Percentiles rank a stretch among this genome's conserved stretches.
phyloP scores from a whole-genome alignment of 2,797 vertebrate genomes.

The Hippocampus kuda region DNA sequence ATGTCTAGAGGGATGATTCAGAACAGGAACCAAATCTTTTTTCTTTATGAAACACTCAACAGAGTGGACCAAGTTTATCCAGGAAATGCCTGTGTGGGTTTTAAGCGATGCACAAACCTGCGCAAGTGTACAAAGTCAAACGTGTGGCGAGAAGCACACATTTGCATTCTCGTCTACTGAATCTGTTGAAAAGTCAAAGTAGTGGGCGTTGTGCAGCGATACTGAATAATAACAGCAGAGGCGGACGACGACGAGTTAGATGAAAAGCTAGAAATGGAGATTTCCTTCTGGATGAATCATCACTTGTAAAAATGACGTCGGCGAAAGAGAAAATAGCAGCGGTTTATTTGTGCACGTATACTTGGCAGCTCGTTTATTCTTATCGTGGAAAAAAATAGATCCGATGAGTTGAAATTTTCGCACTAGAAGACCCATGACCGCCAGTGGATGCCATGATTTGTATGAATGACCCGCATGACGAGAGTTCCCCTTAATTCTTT shows the following conservation, averaged over 20 bases:
- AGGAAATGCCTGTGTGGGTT: conserved; percentile 34
- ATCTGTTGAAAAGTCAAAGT: conserved; percentile 22
- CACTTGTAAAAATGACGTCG: conserved; percentile 1
- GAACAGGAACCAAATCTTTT: background rate
- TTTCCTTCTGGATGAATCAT: conserved; percentile 24
- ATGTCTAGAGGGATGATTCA: background rate
- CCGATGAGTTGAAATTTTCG: conserved; percentile 20
- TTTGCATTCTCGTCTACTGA: background rate
- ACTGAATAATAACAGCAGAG: conserved; percentile 11
- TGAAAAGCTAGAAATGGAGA: conserved; percentile 26
- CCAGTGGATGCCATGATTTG: too few relatives aligned
- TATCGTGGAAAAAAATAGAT: conserved; percentile 30
- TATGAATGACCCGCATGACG: too few relatives aligned
- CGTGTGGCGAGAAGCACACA: conserved; percentile 5
- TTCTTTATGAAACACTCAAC: background rate
- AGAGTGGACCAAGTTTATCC: conserved; percentile 10
- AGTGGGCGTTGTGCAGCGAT: conserved; percentile 39
- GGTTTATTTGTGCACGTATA: conserved; percentile 16
- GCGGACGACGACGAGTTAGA: conserved; percentile 28
- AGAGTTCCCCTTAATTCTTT: too few relatives aligned
- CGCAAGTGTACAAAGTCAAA: conserved; percentile 35
- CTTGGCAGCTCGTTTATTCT: conserved; percentile 26
- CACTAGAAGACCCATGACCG: too few relatives aligned
- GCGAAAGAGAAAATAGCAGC: background rate
- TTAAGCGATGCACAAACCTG: conserved; percentile 39